Evolutionary conservation across 1,140 invertebrate species (phyloP).

Genomic region (Chionoecetes opilio): DNA sequence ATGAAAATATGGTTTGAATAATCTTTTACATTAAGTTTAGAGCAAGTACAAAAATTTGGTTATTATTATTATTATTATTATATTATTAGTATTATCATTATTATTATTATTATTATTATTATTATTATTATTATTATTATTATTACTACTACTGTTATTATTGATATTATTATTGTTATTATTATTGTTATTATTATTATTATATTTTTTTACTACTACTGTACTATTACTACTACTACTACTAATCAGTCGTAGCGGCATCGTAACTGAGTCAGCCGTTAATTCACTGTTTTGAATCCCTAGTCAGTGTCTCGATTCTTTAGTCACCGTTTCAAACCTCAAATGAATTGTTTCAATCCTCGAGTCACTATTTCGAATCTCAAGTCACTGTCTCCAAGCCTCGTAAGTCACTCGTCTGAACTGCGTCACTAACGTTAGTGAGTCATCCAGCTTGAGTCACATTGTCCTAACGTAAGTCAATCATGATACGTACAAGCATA

Average conservation of each 20-base stretch:
- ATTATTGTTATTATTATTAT: background rate
- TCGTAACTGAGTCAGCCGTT: background rate
- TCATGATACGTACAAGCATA: no score
- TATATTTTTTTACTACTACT: no score
- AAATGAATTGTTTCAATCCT: no score
- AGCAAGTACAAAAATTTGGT: background rate
- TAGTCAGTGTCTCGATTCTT: no score
- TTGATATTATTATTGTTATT: constrained; percentile 32
- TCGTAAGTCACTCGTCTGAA: background rate
- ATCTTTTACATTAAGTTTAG: no score
- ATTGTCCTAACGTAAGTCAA: background rate
- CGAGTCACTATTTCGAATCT: background rate
- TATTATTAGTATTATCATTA: constrained; percentile 1
- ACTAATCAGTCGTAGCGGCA: no score
- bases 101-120: constrained; percentile 32
- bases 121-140: constrained; percentile 32
- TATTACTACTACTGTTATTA: background rate
- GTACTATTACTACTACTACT: no score
- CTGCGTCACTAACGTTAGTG: background rate
- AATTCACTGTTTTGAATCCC: background rate
- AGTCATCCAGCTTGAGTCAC: background rate
- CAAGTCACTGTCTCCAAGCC: background rate
- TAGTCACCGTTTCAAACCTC: background rate
- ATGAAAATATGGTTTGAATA: no score
- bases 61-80: constrained; percentile 4